Evolutionary conservation across 1,140 invertebrate genomes (phyloP), one percentile per base, ranked within the genome.

Genomic region (Lanistes nyassanus): DNA sequence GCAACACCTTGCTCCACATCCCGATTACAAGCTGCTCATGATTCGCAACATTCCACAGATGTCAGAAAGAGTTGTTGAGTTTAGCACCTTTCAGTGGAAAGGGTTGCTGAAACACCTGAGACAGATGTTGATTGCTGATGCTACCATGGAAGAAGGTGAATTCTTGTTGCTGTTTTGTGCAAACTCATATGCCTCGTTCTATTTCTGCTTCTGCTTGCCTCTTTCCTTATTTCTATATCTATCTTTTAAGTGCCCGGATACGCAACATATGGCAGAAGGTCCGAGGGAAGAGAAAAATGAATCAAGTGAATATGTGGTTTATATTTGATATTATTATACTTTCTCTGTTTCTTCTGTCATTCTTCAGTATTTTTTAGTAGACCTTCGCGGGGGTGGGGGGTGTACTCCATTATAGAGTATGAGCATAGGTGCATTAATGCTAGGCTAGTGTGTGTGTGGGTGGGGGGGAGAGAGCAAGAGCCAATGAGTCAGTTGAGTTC

Each of bases 81-180:
- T 85, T 75, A 88, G 85, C 76, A 79, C 80, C 13, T 88, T 83
- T 75, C 86, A 88, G 74, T 90, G 89, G 89, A 80, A 80, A 29
- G 85, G 87, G 2, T 77, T 89, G 23, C 67, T 89, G 13, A 89
- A 89, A 80, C 85, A 88, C 74, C 82, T 89, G 0, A 74, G 85
- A 34, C 87, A 89, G 77, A 89, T 89, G 88, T 77, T 88, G n/a
- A 84, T 89, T 58, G 84, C 87, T 51, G 83, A 88, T 79, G 83
- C 88, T 47, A 76, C 84, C 1, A 86, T 89, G 83, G 87, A 88
- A 71, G 88, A 90, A 85, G 88, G 88, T 89, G 71, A 34, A 71
- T 36, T 68, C 16, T n/a, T 31, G 51, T 11, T 3, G 53, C 47
- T 42, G 9, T 58, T 39, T 6, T 67, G 23, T 36, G 3, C n/a